Evolutionary conservation across 2,113 vertebrate species (phyloP), one percentile per base, ranked within the genome.

Genomic region (Hemiprocne comata): DNA sequence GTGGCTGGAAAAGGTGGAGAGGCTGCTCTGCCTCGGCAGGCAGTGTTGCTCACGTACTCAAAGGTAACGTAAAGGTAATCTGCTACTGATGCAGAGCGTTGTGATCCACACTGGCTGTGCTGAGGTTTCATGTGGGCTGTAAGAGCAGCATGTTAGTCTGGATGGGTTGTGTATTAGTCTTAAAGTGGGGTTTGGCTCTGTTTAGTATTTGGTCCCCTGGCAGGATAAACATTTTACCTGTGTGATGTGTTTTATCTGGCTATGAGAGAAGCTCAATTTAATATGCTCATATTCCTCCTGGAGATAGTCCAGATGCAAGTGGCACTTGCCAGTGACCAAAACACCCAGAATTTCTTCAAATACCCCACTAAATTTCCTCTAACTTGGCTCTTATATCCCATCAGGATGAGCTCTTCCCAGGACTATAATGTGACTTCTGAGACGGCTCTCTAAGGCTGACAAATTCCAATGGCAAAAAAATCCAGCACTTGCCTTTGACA

Each of bases 401-500:
- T 42, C 26, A 77, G 21, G 28, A 58, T 65, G 48, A 55, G 9
- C 16, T 67, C 51, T 86, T 92, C 57, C 54, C 48, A 74, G 72
- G 61, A 60, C 50, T 60, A 42, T 26, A 62, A 12, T n/a, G 14
- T 36, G 71, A 42, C n/a, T 85, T 82, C 36, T 1, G 5, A 60
- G 38, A 58, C 33, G 64, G 51, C 57, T 86, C 60, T 81, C 57
- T 75, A 69, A 92, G 55, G 57, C 0, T 92, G 76, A 75, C 17
- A 25, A 60, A 89, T 80, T 83, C 51, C 67, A 86, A 14, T 48
- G 31, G 61, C 65, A 92, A 58, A 89, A 75, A 92, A 71, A 57
- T 40, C 15, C 55, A 81, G 44, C 69, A 74, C 90, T 94, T 96
- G 76, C 44, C 38, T 85, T 75, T 89, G 91, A 74, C 48, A 54